Base-by-base conservation (phyloP, 2,888 invertebrate genomes). In the Drosophila monieri region DNA sequence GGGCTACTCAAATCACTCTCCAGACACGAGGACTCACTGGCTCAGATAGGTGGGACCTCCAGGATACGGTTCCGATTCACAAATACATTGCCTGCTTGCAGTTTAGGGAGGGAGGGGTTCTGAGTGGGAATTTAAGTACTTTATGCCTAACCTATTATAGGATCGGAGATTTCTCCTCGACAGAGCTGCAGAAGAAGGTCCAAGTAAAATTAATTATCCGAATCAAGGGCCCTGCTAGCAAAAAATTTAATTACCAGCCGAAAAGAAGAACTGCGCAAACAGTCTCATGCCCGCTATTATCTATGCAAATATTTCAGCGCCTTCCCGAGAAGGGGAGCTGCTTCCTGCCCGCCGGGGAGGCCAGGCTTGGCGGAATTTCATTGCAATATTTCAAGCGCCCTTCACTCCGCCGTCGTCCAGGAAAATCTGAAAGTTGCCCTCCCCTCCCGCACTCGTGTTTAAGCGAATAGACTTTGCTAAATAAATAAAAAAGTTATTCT, bases 381-480 rank as follows among this genome's bases (percentile, higher is more conserved):
- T 80, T 79, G 76, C 72, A 84, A 71, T 79, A 77, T 84, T 81
- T 81, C 66, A 79, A 80, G 74, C 62, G 55, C 54, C 43, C 78
- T 79, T 56, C 58, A 72, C 67, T 79, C 59, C 58, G 70, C 65
- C 64, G 49, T 25, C 65, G 48, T 18, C 15, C 37, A 41, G 32
- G 73, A 78, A 69, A 62, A 73, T 68, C 56, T 61, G 56, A 75
- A 73, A 69, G 72, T 62, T 62, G 54, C 46, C 54, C 54, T 55
- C 64, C 70, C 69, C 35, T 47, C 62, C 41, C 43, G 30, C 32
- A 30, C 14, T 9, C 9, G 32, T 35, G 41, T 8, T 39, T n/a
- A 51, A 8, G 8, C 41, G 18, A 21, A 39, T 14, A 46, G 15
- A 52, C 53, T 48, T 23, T 59, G 30, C 30, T 52, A 58, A 18